Conservation (phyloP, 2,113 vertebrate genomes). For the Mesitornis unicolor region DNA sequence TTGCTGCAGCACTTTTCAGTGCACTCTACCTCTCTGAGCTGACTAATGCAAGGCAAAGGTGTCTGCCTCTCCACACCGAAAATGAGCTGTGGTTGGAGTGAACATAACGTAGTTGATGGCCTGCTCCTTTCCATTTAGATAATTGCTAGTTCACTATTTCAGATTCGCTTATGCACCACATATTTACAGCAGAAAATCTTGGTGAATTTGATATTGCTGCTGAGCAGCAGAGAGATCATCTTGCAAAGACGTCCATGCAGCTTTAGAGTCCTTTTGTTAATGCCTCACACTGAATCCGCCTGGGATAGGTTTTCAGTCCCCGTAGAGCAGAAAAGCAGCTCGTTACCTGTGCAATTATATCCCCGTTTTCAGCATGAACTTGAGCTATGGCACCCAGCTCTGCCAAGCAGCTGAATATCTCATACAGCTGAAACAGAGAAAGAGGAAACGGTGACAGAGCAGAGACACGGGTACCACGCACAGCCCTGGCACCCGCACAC, state of each 20-base stretch:
- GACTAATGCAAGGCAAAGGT: neutral
- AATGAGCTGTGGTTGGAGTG: neutral
- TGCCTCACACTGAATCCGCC: neutral
- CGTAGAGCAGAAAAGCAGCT: neutral
- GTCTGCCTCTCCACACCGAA: neutral
- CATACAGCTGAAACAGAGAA: conserved; percentile 84
- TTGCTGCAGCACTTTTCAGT: neutral
- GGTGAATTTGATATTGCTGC: neutral
- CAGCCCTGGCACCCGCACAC: accelerated
- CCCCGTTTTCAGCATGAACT: conserved; percentile 96
- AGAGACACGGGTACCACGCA: neutral
- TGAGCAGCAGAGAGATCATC: neutral
- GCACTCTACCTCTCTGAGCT: neutral
- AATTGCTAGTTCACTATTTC: neutral
- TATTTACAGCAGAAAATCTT: neutral
- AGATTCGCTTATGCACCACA: neutral
- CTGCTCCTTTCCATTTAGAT: neutral
- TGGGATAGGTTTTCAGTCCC: neutral
- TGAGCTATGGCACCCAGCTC: conserved; percentile 91
- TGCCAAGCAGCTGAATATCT: conserved; percentile 91
- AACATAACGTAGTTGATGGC: neutral
- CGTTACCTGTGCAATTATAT: conserved; percentile 94
- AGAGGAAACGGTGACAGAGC: neutral
- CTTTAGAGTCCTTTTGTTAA: neutral
- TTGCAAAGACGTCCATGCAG: neutral